These are phyloP conservation scores for Barnardius zonarius DNA, from an alignment of 2,113 vertebrate genomes.

Conservation along the genomic window DNA sequence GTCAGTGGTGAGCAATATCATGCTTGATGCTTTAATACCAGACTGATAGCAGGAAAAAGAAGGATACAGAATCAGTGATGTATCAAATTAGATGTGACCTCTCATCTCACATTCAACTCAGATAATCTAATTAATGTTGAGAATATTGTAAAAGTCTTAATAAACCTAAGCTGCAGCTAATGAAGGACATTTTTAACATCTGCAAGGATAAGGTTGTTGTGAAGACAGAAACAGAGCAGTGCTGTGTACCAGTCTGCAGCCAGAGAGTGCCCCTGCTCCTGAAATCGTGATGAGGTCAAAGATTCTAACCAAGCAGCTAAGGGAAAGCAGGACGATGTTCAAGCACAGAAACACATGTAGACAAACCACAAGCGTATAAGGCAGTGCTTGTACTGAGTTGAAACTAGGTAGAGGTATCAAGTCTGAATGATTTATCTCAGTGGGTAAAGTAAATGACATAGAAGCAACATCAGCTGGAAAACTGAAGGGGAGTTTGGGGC, in stretches of 20 bases:
- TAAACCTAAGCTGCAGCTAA: neutral
- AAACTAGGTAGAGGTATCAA: neutral
- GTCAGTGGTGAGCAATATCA: neutral
- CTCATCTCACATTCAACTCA: neutral
- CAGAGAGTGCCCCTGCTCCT: neutral
- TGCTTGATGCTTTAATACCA: neutral
- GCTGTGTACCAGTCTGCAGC: neutral
- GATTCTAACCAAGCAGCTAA: neutral
- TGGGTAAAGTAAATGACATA: neutral
- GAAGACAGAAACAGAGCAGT: neutral
- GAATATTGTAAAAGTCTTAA: neutral
- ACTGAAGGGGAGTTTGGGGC: neutral
- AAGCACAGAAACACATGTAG: neutral
- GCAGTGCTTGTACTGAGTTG: neutral
- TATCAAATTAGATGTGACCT: neutral
- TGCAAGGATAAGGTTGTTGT: neutral
- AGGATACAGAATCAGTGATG: neutral
- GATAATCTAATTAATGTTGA: neutral
- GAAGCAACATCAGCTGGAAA: neutral
- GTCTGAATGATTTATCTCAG: neutral
- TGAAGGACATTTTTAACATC: neutral
- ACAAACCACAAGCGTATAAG: neutral
- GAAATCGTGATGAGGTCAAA: neutral
- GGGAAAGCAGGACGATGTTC: neutral
- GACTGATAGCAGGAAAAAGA: neutral